Evolutionary conservation across 2,888 invertebrate species (phyloP), one percentile per base, ranked within the genome.

Genomic region (Polydesmus complanatus): DNA sequence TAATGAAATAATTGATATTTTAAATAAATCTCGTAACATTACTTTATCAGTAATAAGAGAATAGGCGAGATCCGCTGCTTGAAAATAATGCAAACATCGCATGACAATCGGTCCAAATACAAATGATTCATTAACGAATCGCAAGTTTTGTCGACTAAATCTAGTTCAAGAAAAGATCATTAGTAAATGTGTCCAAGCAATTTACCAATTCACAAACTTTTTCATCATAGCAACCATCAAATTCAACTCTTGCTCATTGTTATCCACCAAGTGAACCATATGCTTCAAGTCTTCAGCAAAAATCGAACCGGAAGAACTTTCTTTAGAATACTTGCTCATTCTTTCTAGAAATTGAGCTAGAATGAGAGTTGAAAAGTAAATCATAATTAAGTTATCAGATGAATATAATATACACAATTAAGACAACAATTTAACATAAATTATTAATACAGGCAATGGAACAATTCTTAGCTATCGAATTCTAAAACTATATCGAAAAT

Each of bases 281-380:
- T 85, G 86, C 72, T 88, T 89, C 14, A 90, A 74, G 73, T 90
- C 90, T 75, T 89, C 89, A 3, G 88, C 87, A 69, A 88, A 90
- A 65, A 90, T 80, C 80, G 87, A 81, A 66, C 79, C 81, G 64
- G 79, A 79, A 0, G 71, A 66, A 0, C 76, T 71, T 0, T 79
- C 73, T 2, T 73, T 67, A 0, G 81, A 74, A 71, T 81, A 84
- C 58, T 83, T 80, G 14, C 68, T 72, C 86, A 90, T 88, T 75
- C 87, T 86, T 0, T 71, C 67, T 62, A 79, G 78, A 71, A 89
- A 89, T 64, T 82, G 82, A 0, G 83, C 83, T n/a, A n/a, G n/a
- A n/a, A n/a, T n/a, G n/a, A n/a, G n/a, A n/a, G n/a, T n/a, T n/a
- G n/a, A n/a, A n/a, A n/a, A n/a, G n/a, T n/a, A n/a, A n/a, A n/a